Evolutionary conservation across 2,888 invertebrate genomes (phyloP), one percentile per base, ranked within the genome.

Genomic region (Aphidius colemani): DNA sequence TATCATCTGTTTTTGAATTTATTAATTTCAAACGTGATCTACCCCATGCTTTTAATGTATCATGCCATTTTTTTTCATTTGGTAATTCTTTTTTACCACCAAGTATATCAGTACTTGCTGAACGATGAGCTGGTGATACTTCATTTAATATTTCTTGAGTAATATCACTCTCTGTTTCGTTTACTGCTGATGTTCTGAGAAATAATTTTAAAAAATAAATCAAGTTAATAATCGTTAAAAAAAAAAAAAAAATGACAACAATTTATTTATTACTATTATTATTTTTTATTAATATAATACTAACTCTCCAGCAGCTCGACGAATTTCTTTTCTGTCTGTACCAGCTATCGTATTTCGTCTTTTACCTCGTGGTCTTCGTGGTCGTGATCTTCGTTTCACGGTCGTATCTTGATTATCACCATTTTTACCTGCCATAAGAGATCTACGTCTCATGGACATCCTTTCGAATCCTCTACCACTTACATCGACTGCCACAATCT

Each of bases 301-400:
- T 88, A 87, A 93, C 93, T 91, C 91, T 85, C 90, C 90, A 78
- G 92, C 87, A 78, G 93, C 93, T 84, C 91, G 90, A 83, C 90
- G 88, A 83, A 94, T 92, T 86, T 94, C 94, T 85, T 92, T 93
- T 81, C 93, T 91, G 86, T 94, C 94, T 76, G 92, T 94, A 82
- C 94, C 94, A 75, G 94, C 93, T 81, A 95, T 90, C 77, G 95
- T 95, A 84, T 95, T 95, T 82, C 95, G 88, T 85, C 94, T 87
- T 85, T 92, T 91, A 83, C 90, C 91, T 73, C 93, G 87, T 69
- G 91, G 89, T 83, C 91, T 90, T 74, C 92, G 86, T 59, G 89
- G 87, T 77, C 90, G 86, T 61, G 90, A 90, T 73, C 90, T 85
- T 73, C 91, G 86, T 78, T 90, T 89, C 65, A 90, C 88, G 63